Evolutionary conservation across 2,797 vertebrate species (phyloP).

Genomic region (Catharus ustulatus): DNA sequence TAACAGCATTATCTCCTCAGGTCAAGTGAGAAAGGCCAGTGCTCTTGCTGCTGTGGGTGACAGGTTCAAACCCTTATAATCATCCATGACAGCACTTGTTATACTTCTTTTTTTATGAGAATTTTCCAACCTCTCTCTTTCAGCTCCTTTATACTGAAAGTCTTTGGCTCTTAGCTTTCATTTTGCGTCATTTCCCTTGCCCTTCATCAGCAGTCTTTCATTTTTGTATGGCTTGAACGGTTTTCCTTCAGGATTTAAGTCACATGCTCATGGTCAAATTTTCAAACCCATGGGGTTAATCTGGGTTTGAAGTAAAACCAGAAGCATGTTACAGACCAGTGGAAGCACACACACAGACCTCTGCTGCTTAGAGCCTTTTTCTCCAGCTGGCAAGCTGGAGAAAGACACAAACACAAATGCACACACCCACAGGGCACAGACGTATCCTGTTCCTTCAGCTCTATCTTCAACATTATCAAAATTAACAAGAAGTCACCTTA

Average conservation of each 20-base stretch:
- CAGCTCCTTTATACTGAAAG: background rate
- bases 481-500: background rate
- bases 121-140: background rate
- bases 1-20: constrained; percentile 45
- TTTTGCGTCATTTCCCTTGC: background rate
- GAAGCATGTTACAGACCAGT: background rate
- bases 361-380: background rate
- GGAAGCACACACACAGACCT: background rate
- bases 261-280: background rate
- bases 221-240: background rate
- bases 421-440: background rate
- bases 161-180: background rate
- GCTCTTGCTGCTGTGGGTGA: constrained; percentile 41
- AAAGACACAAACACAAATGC: background rate
- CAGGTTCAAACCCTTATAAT: constrained; percentile 52
- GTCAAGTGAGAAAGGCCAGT: constrained; percentile 41
- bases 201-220: background rate
- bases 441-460: background rate
- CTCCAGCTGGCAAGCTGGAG: background rate
- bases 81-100: constrained; percentile 21
- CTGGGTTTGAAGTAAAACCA: background rate
- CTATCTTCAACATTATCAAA: background rate
- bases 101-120: background rate
- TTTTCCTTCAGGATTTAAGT: background rate
- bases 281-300: background rate